phyloP scores from a whole-genome alignment of 2,888 invertebrate genomes.

The Drosophila leonis region DNA sequence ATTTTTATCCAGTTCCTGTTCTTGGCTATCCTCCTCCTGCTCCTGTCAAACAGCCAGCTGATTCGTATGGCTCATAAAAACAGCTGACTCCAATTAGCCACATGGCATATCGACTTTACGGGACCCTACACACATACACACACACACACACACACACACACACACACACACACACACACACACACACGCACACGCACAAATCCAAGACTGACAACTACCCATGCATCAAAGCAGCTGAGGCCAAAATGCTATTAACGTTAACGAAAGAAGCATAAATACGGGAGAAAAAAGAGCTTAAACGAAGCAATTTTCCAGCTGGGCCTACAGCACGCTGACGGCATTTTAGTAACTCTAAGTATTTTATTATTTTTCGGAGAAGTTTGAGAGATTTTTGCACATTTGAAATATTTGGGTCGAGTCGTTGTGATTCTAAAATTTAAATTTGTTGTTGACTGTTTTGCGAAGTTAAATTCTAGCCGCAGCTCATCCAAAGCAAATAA shows the following conservation, averaged over 20 bases:
- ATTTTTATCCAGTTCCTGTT: conserved; percentile 35
- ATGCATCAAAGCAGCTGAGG: conserved; percentile 35
- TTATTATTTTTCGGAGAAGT: not conserved
- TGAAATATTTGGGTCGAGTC: not conserved
- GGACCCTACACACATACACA: conserved; percentile 12
- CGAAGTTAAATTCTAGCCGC: not conserved
- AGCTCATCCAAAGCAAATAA: too few relatives aligned
- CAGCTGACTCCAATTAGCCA: conserved; percentile 79
- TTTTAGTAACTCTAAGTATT: not conserved
- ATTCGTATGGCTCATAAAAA: conserved; percentile 62
- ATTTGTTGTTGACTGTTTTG: not conserved
- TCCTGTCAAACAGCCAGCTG: conserved; percentile 72
- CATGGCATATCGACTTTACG: conserved; percentile 53
- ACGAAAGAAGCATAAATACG: conserved; percentile 35
- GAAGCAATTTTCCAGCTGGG: conserved; percentile 1
- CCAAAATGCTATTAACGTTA: conserved; percentile 59
- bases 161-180: conserved; percentile 7
- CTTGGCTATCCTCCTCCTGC: conserved; percentile 12
- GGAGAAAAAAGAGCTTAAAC: conserved; percentile 7
- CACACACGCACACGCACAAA: conserved; percentile 2
- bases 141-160: not conserved
- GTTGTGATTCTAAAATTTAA: not conserved
- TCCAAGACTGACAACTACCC: conserved; percentile 36
- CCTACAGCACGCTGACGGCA: not conserved
- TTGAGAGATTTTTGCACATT: not conserved